phyloP scores from a whole-genome alignment of 2,797 vertebrate genomes.

The Ptychadena robeensis region DNA sequence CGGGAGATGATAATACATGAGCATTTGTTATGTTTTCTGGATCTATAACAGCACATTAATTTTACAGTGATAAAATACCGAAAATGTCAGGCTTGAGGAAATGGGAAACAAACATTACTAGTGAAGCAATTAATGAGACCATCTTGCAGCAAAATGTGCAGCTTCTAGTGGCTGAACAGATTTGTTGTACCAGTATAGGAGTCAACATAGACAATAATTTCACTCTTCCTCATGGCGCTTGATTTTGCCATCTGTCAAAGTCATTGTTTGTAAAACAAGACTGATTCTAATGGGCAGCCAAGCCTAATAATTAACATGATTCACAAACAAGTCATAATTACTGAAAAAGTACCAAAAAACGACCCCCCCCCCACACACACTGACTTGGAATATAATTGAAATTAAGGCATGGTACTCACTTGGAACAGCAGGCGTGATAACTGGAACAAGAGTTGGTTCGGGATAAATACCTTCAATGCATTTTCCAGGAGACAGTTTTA shows the following conservation, averaged over 20 bases:
- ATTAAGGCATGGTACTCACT: constrained; percentile 72
- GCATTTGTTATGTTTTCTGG: constrained; percentile 3
- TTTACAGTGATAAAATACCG: constrained; percentile 8
- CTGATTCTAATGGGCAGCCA: constrained; percentile 19
- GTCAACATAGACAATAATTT: constrained; percentile 44
- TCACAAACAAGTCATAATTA: constrained; percentile 43
- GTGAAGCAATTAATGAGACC: constrained; percentile 10
- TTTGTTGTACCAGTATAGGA: constrained; percentile 42
- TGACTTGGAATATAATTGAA: constrained; percentile 15
- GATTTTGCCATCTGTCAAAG: constrained; percentile 52
- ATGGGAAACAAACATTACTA: neutral
- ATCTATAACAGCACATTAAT: neutral
- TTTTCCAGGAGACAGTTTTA: constrained; percentile 74
- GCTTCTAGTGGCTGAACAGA: constrained; percentile 33
- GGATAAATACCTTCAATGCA: constrained; percentile 77
- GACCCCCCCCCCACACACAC: no score
- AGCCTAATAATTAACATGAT: constrained; percentile 17
- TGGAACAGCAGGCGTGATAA: constrained; percentile 72
- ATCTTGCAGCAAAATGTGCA: constrained; percentile 35
- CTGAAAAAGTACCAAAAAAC: constrained; percentile 10
- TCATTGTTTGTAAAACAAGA: constrained; percentile 26
- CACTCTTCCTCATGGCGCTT: constrained; percentile 25
- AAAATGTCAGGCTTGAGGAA: constrained; percentile 1
- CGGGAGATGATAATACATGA: neutral
- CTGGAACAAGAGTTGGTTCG: constrained; percentile 80